Conservation (phyloP, 1,140 invertebrate genomes). For the Drosophila nigrodunni region DNA sequence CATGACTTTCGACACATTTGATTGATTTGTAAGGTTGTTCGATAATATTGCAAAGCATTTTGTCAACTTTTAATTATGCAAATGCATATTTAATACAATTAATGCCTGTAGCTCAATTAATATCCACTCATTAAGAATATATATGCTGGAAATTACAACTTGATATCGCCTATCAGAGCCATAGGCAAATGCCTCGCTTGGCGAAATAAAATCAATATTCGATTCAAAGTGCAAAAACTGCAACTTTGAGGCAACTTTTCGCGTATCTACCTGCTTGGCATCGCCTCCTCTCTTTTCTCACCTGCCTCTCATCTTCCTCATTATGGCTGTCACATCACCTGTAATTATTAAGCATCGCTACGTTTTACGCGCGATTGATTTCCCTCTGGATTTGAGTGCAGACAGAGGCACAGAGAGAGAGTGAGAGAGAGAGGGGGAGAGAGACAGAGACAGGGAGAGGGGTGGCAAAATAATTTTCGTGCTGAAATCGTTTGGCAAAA, state of each 20-base stretch:
- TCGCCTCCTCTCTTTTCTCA: neutral
- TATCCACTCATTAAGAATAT: slow-evolving; percentile 47
- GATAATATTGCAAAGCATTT: slow-evolving; percentile 1
- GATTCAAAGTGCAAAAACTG: slow-evolving; percentile 65
- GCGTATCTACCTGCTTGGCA: slow-evolving; percentile 36
- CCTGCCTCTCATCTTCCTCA: neutral
- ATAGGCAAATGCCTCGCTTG: slow-evolving; percentile 12
- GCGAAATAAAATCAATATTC: slow-evolving; percentile 65
- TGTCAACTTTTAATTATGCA: slow-evolving; percentile 39
- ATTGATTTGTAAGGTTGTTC: slow-evolving; percentile 42
- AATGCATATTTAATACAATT: slow-evolving; percentile 47
- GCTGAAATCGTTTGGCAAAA: slow-evolving; percentile 13
- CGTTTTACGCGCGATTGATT: slow-evolving; percentile 64
- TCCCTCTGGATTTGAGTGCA: slow-evolving; percentile 42
- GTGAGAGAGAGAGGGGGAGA: neutral
- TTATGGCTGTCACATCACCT: slow-evolving; percentile 47
- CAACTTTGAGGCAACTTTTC: slow-evolving; percentile 48
- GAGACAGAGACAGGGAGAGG: no score
- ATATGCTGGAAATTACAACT: slow-evolving; percentile 46
- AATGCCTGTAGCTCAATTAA: slow-evolving; percentile 59
- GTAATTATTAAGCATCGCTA: slow-evolving; percentile 65
- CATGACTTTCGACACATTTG: slow-evolving; percentile 16
- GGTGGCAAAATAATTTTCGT: neutral
- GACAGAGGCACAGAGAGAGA: slow-evolving; percentile 13
- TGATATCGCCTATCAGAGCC: slow-evolving; percentile 8